These are phyloP conservation scores for Oscheius sp. DNA, from an alignment of 2,888 invertebrate genomes.

Conservation along the genomic window DNA sequence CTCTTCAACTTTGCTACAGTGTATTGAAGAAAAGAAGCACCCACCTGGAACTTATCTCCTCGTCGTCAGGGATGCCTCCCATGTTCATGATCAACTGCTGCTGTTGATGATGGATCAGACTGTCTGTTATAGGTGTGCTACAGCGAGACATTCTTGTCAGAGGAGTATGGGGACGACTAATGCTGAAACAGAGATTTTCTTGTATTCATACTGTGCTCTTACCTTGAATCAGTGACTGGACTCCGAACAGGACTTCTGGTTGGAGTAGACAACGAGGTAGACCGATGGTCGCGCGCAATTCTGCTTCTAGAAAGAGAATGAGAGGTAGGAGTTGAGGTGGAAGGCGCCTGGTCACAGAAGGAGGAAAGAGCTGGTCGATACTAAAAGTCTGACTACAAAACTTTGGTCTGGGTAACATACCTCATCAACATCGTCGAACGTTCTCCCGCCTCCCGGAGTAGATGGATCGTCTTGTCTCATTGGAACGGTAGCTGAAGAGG, in stretches of 20 bases:
- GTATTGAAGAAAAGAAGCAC: not conserved
- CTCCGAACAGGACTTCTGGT: not conserved
- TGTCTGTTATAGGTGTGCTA: conserved; percentile 34
- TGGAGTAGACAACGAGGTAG: conserved; percentile 3
- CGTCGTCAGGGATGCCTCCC: conserved; percentile 48
- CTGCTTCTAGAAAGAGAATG: conserved; percentile 7
- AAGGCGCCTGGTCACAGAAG: not conserved
- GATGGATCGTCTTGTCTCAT: conserved; percentile 5
- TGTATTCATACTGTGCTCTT: not conserved
- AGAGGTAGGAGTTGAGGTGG: not conserved
- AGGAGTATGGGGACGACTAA: conserved; percentile 21
- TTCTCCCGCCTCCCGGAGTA: conserved; percentile 34
- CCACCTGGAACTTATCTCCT: conserved; percentile 8
- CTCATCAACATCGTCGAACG: conserved; percentile 22
- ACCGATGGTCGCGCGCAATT: not conserved
- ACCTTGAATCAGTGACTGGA: conserved; percentile 13
- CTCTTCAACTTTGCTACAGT: not conserved
- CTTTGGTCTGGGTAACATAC: not conserved
- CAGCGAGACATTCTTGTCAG: conserved; percentile 12
- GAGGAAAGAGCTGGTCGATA: not conserved
- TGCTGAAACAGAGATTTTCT: not conserved
- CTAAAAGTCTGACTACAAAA: conserved; percentile 10
- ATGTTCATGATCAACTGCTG: conserved; percentile 46
- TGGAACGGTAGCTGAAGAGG: conserved; percentile 27
- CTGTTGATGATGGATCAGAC: conserved; percentile 39